Conservation (phyloP, 2,888 invertebrate species). For the Prenolepis imparis region DNA sequence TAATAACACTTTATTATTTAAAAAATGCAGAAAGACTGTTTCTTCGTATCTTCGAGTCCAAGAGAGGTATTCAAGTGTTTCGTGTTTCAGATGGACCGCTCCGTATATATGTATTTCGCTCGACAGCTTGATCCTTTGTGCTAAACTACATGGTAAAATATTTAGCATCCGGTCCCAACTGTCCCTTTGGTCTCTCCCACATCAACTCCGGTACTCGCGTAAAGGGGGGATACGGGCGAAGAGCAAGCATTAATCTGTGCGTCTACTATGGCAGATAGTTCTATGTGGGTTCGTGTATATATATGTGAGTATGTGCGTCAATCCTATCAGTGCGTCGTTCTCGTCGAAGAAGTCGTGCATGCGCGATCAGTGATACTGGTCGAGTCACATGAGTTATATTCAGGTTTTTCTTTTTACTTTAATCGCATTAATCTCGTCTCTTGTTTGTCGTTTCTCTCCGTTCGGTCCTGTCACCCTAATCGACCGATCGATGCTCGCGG, state of each 20-base stretch:
- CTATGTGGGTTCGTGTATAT: slow-evolving; percentile 10
- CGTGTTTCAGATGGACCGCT: background rate
- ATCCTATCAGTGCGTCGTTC: slow-evolving; percentile 56
- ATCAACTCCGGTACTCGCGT: slow-evolving; percentile 32
- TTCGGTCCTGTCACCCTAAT: slow-evolving; percentile 45
- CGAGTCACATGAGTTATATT: slow-evolving; percentile 39
- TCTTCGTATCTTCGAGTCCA: slow-evolving; percentile 3
- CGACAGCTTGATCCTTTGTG: background rate
- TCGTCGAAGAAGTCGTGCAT: slow-evolving; percentile 61
- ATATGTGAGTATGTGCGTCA: slow-evolving; percentile 23
- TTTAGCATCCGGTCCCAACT: slow-evolving; percentile 13
- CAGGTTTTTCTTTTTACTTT: background rate
- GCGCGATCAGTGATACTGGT: slow-evolving; percentile 55
- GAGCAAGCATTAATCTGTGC: slow-evolving; percentile 46
- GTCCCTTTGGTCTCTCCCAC: slow-evolving; percentile 4
- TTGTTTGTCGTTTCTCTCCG: slow-evolving; percentile 48
- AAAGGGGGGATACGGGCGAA: slow-evolving; percentile 20
- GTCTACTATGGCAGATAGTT: slow-evolving; percentile 35
- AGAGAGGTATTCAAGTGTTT: background rate
- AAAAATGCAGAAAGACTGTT: background rate
- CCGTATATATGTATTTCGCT: background rate
- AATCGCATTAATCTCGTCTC: slow-evolving; percentile 42
- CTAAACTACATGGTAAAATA: background rate
- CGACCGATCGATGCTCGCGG: slow-evolving; percentile 30
- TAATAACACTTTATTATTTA: background rate